Evolutionary conservation across 2,113 vertebrate species (phyloP).

Genomic region (Odocoileus hemionus): DNA sequence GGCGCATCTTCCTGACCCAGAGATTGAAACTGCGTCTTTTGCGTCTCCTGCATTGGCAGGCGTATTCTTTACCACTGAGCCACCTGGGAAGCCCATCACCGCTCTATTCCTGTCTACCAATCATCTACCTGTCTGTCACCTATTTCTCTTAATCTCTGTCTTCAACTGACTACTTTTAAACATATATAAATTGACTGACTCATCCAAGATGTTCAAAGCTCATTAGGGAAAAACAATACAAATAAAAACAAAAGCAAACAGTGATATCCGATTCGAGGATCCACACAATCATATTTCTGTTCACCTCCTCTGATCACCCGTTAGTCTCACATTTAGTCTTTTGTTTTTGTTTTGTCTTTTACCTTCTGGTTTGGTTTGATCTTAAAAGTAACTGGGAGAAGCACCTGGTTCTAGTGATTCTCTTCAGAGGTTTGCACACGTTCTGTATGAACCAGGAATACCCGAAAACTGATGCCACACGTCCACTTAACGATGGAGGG

Average conservation of each 20-base stretch:
- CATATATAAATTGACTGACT: background rate
- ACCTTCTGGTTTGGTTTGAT: background rate
- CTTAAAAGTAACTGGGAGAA: background rate
- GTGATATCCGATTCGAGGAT: accelerated
- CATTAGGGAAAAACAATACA: background rate
- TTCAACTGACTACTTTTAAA: background rate
- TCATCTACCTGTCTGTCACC: background rate
- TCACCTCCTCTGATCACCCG: accelerated
- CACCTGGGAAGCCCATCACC: background rate
- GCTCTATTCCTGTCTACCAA: background rate
- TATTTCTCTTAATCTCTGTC: background rate
- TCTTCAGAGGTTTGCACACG: background rate
- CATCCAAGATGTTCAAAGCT: background rate
- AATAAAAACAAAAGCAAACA: background rate
- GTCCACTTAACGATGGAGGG: background rate
- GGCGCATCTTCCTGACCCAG: background rate
- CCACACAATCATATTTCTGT: accelerated
- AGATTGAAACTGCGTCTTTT: background rate
- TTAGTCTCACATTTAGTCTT: accelerated
- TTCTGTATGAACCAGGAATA: background rate
- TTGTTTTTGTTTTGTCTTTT: background rate
- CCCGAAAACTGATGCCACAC: background rate
- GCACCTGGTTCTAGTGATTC: background rate
- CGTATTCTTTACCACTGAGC: background rate
- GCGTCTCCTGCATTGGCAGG: accelerated